Base-by-base conservation (phyloP, 2,888 invertebrate genomes). In the Drosophila tripunctata region DNA sequence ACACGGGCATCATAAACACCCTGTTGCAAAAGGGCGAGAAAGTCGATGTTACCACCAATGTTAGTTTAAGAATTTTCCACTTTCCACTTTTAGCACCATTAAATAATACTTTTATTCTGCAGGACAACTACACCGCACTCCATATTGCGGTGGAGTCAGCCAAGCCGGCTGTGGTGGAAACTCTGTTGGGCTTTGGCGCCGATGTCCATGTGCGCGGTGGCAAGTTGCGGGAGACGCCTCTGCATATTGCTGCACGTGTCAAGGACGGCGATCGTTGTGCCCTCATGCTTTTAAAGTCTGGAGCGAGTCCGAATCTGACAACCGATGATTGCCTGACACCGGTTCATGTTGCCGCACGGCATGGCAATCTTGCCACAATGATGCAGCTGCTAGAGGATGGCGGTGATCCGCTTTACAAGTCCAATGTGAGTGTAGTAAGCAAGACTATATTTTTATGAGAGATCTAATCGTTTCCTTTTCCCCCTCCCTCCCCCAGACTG, bases 311-410 rank as follows among this genome's bases (percentile, higher is more conserved):
- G 0, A 99, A 99, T 92, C 94, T 98, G 67, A 95, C 96, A 2
- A 98, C 98, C 62, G 97, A 98, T 90, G 98, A 99, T 91, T 98
- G 99, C 1, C 97, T 98, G 92, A 99, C 99, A 0, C 98, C 99
- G 0, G 96, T 99, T 3, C 99, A 99, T 90, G 97, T 99, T 14
- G 98, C 99, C 0, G 97, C 99, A 0, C 94, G 96, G 78, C 95
- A 96, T 87, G 99, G 99, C 0, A 98, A 98, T 91, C 92, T 98
- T 50, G 94, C 95, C 52, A 97, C 98, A 5, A 93, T 98, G 48
- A 92, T 96, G 76, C 93, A 98, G 4, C 93, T 99, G 8, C 92
- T 99, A 22, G 96, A 97, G 89, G 99, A 99, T 89, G 97, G 96
- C 1, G 99, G 98, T 0, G 98, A 99, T 92, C 98, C 99, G 0